Percentiles rank a stretch among this genome's conserved stretches.
phyloP scores from a whole-genome alignment of 2,888 invertebrate species.

The Napeogenes inachia region DNA sequence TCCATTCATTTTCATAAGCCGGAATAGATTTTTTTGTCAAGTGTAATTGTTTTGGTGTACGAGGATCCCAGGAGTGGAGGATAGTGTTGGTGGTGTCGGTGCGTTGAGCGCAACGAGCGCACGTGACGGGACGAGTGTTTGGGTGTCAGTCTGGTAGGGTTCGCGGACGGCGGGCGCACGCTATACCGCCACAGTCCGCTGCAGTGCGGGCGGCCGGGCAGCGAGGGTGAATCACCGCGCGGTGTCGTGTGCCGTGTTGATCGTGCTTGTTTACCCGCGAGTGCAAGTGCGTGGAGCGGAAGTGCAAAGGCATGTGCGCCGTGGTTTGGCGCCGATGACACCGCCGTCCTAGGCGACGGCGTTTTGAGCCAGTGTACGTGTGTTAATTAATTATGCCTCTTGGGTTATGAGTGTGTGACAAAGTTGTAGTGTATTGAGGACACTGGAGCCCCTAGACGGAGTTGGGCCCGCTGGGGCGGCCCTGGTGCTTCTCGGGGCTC shows the following conservation, averaged over 20 bases:
- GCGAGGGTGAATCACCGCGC: constrained; percentile 72
- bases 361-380: constrained; percentile 66
- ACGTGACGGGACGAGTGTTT: constrained; percentile 71
- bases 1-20: constrained; percentile 50
- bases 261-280: constrained; percentile 74
- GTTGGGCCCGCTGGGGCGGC: constrained; percentile 79
- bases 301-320: constrained; percentile 73
- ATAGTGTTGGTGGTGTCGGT: constrained; percentile 52
- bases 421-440: constrained; percentile 74
- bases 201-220: constrained; percentile 63
- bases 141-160: constrained; percentile 68
- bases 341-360: constrained; percentile 62
- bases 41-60: constrained; percentile 57
- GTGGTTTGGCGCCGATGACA: constrained; percentile 70
- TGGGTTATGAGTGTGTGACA: constrained; percentile 77
- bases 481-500: constrained; percentile 78
- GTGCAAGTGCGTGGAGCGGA: constrained; percentile 74
- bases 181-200: constrained; percentile 60
- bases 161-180: constrained; percentile 52
- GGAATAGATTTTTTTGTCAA: constrained; percentile 54
- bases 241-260: constrained; percentile 53
- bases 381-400: constrained; percentile 67
- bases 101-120: constrained; percentile 49
- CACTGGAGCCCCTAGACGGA: constrained; percentile 81
- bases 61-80: constrained; percentile 32